Percentiles rank a stretch among this genome's conserved stretches.
These are phyloP conservation scores for Aegithalos caudatus DNA, from an alignment of 2,113 vertebrate genomes.

Conservation along the genomic window DNA sequence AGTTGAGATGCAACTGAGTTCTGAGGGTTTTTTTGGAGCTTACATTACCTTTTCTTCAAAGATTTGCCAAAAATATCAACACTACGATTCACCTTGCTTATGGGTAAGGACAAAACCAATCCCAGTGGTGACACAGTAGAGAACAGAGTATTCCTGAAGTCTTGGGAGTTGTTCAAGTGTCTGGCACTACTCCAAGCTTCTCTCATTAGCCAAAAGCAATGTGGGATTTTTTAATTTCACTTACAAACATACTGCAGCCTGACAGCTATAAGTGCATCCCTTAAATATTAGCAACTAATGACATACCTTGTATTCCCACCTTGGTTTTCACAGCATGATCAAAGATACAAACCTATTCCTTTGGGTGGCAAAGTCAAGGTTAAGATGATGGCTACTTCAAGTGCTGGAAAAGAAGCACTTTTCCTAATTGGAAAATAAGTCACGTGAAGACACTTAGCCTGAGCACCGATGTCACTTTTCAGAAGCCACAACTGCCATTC, in stretches of 20 bases:
- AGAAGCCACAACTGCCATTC: background rate
- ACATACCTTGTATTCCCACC: rapidly evolving
- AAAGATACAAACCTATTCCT: background rate
- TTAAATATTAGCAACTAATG: background rate
- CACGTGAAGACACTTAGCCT: background rate
- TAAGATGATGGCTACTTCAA: rapidly evolving
- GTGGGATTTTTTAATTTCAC: background rate
- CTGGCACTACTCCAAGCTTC: background rate
- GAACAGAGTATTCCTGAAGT: background rate
- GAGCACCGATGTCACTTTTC: background rate
- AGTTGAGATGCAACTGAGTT: background rate
- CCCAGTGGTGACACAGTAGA: background rate
- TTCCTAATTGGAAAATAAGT: background rate
- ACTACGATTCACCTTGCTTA: background rate
- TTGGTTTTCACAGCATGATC: background rate
- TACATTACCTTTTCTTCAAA: background rate
- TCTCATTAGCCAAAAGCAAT: background rate
- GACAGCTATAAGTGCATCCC: background rate
- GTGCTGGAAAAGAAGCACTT: background rate
- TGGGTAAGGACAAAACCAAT: background rate
- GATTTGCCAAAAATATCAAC: background rate
- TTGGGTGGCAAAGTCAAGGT: background rate
- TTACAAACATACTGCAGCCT: background rate
- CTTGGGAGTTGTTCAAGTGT: background rate
- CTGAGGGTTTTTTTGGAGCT: background rate